Evolutionary conservation across 2,888 invertebrate genomes (phyloP), one percentile per base, ranked within the genome.

Genomic region (Nycteola revayana): DNA sequence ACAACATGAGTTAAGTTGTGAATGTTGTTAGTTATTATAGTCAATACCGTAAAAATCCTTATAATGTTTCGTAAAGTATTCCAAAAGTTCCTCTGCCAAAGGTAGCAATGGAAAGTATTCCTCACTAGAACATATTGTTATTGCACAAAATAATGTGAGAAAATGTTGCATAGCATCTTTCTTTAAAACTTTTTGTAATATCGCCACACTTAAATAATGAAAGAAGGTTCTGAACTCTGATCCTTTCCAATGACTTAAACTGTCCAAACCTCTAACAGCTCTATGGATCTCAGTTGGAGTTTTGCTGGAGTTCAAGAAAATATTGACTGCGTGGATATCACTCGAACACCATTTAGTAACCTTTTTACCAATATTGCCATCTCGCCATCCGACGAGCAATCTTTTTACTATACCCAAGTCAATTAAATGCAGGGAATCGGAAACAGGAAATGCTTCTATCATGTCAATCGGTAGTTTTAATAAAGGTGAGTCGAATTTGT

Each of bases 381-480:
- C 22, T 1, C 29, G 10, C 29, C 29, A 29, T n/a, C 29, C 29
- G 7, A 23, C 6, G 5, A 23, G 14, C 11, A 30, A 24, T 24
- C 24, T 30, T 17, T 58, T 60, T 55, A 58, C 55, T 1, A 60
- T 2, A 0, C 59, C 57, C 0, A 59, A 25, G 20, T 59, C 57
- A 3, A 62, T 45, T 8, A 60, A 28, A 28, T 62, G 54, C 1
- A 59, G 24, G 0, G 56, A 54, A 27, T 60, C 58, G 0, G 34
- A 24, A 4, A 63, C 53, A 0, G 52, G 50, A 33, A 63, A 43
- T 27, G 50, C 47, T 32, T 59, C 28, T 6, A 60, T 23, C 54
- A 60, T 58, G 23, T 59, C 47, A 4, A 61, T 55, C 0, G 36
- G 36, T 0, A 58, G 20, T n/a, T n/a, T n/a, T n/a, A n/a, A n/a